These are phyloP conservation scores for Macrocentrus cingulum DNA, from an alignment of 1,140 invertebrate species.

Conservation along the genomic window DNA sequence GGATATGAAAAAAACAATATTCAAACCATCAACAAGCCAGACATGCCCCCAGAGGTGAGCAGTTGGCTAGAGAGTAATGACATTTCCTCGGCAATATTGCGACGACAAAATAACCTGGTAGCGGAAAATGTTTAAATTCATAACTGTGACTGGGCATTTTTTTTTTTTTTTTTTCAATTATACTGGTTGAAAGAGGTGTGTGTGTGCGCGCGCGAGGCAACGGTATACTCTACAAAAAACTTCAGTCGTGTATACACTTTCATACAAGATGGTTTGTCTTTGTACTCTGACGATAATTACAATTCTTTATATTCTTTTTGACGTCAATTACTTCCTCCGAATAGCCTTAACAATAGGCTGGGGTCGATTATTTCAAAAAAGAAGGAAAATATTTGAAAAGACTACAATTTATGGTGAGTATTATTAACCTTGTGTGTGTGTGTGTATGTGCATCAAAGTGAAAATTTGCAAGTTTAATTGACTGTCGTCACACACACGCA, in stretches of 20 bases:
- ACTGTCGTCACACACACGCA: slow-evolving; percentile 6
- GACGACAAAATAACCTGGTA: slow-evolving; percentile 28
- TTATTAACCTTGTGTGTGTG: no score
- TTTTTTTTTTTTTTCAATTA: no score
- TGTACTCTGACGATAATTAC: slow-evolving; percentile 54
- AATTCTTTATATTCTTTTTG: slow-evolving; percentile 72
- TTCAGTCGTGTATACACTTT: neutral
- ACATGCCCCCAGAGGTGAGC: slow-evolving; percentile 63
- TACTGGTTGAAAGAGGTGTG: no score
- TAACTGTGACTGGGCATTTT: no score
- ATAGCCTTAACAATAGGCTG: slow-evolving; percentile 65
- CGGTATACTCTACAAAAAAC: neutral
- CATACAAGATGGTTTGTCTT: slow-evolving; percentile 46
- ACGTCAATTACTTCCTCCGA: slow-evolving; percentile 77
- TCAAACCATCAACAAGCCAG: slow-evolving; percentile 58
- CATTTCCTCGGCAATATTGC: slow-evolving; percentile 65
- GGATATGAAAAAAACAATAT: slow-evolving; percentile 51
- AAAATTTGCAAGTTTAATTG: neutral
- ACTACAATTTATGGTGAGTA: slow-evolving; percentile 71
- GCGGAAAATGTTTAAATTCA: slow-evolving; percentile 12
- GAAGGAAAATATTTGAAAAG: slow-evolving; percentile 67
- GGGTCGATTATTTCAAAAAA: slow-evolving; percentile 69
- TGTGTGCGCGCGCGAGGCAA: no score
- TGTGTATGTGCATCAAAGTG: no score
- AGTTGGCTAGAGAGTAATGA: slow-evolving; percentile 72